phyloP scores from a whole-genome alignment of 2,888 invertebrate species.

The Hirtodrosophila confusa region DNA sequence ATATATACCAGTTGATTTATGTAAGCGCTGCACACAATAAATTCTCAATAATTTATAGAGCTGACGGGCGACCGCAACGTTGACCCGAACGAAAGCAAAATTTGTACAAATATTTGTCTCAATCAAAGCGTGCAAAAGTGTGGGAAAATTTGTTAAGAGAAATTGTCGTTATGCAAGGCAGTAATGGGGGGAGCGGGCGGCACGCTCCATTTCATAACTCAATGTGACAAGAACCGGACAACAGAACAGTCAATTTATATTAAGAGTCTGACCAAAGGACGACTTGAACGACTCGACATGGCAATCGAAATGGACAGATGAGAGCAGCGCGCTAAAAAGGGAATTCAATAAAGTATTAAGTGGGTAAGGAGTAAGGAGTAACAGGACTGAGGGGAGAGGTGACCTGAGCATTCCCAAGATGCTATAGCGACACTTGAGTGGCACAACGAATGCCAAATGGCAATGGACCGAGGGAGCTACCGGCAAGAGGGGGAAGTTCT shows the following conservation, averaged over 20 bases:
- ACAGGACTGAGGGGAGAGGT: slow-evolving; percentile 1
- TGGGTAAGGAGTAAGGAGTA: slow-evolving; percentile 1
- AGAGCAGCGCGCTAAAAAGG: slow-evolving; percentile 42
- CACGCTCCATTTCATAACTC: slow-evolving; percentile 60
- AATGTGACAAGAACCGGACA: slow-evolving; percentile 57
- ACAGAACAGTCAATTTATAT: slow-evolving; percentile 63
- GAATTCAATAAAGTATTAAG: slow-evolving; percentile 64
- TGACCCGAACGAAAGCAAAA: slow-evolving; percentile 46
- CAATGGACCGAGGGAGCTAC: not conserved
- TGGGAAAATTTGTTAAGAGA: slow-evolving; percentile 12
- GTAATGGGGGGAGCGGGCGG: no score
- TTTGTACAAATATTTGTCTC: slow-evolving; percentile 75
- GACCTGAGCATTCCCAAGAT: slow-evolving; percentile 51
- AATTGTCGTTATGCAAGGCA: slow-evolving; percentile 11
- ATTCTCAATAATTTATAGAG: slow-evolving; percentile 66
- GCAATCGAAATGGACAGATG: slow-evolving; percentile 54
- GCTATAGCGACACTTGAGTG: slow-evolving; percentile 58
- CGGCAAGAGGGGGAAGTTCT: not conserved
- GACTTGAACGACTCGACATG: slow-evolving; percentile 20
- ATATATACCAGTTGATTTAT: slow-evolving; percentile 29
- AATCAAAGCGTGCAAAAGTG: slow-evolving; percentile 46
- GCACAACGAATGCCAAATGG: slow-evolving; percentile 17
- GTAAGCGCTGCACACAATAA: slow-evolving; percentile 51
- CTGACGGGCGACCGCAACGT: slow-evolving; percentile 48
- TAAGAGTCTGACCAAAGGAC: slow-evolving; percentile 41